These are phyloP conservation scores for Hemicentrotus pulcherrimus DNA, from an alignment of 35 echinoderm and acorn worm genomes.

Conservation along the genomic window DNA sequence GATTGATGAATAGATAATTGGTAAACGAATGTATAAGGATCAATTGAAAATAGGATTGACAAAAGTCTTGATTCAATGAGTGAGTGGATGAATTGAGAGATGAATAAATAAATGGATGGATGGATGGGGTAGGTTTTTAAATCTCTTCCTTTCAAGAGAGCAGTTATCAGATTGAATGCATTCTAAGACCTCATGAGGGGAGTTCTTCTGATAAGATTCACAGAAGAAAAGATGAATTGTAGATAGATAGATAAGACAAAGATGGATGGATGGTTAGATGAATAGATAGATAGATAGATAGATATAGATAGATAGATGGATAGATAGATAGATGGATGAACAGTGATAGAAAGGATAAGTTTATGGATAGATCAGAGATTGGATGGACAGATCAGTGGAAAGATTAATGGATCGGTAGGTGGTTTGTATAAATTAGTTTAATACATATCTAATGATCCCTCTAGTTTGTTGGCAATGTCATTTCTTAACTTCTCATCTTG, in stretches of 20 bases:
- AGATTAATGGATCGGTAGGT: background rate
- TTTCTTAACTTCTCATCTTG: background rate
- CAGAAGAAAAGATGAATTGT: background rate
- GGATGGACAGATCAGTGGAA: background rate
- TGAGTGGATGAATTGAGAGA: too few species aligned
- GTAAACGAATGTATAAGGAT: too few species aligned
- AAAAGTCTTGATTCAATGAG: too few species aligned
- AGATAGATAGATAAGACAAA: background rate
- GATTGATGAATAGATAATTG: too few species aligned
- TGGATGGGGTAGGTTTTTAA: slow-evolving; percentile 78
- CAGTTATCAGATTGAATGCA: slow-evolving; percentile 75
- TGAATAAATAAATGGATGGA: too few species aligned
- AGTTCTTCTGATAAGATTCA: background rate
- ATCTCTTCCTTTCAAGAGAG: slow-evolving; percentile 77
- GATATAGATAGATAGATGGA: too few species aligned
- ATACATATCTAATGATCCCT: background rate
- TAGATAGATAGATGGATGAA: too few species aligned
- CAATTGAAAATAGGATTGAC: too few species aligned
- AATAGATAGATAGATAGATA: too few species aligned
- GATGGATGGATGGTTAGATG: too few species aligned
- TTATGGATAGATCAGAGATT: background rate
- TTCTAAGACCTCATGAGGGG: slow-evolving; percentile 84
- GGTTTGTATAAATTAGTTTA: background rate
- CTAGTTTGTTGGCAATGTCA: background rate
- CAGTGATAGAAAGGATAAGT: too few species aligned